phyloP scores from a whole-genome alignment of 2,888 invertebrate genomes.

The Spisula solida region DNA sequence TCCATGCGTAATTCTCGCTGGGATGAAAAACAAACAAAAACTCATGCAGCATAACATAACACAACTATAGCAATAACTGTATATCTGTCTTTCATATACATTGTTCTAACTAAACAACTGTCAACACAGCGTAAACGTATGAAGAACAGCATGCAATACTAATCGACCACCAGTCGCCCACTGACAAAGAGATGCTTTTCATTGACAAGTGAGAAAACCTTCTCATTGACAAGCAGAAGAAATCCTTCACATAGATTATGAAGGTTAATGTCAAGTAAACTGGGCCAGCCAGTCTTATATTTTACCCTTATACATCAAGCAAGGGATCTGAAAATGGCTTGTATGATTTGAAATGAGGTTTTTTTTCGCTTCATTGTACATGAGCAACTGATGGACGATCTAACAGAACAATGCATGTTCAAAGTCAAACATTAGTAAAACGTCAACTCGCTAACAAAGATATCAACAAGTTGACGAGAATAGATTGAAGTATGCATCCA shows the following conservation, averaged over 20 bases:
- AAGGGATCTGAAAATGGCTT: too few relatives aligned
- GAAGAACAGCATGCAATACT: neutral
- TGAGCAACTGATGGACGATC: neutral
- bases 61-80: neutral
- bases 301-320: too few relatives aligned
- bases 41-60: constrained; percentile 36
- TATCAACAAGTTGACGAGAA: neutral
- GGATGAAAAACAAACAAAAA: constrained; percentile 33
- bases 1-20: constrained; percentile 79
- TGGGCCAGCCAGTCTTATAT: too few relatives aligned
- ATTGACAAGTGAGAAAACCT: too few relatives aligned
- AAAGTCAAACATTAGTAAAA: constrained; percentile 14
- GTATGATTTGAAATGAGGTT: too few relatives aligned
- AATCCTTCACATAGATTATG: too few relatives aligned
- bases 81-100: neutral
- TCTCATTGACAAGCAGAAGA: neutral
- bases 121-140: neutral
- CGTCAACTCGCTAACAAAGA: neutral
- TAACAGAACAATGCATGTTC: constrained; percentile 3
- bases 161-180: neutral
- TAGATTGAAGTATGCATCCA: neutral
- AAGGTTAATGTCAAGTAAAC: too few relatives aligned
- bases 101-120: neutral
- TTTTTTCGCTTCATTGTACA: neutral
- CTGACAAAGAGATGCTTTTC: neutral